Conservation (phyloP, 2,888 invertebrate genomes). For the Cotesia congregata region DNA sequence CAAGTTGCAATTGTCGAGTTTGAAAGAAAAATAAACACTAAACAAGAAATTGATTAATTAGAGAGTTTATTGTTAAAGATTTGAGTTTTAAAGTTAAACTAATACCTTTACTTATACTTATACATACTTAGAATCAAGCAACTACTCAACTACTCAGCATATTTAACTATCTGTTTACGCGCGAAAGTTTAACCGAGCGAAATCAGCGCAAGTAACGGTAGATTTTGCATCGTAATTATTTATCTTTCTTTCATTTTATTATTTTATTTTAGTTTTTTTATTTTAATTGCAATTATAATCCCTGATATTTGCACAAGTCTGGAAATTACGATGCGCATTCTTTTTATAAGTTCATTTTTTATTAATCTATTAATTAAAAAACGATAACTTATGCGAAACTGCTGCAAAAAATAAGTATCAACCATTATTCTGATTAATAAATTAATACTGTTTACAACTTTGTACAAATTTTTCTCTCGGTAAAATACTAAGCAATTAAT, state of each 20-base stretch:
- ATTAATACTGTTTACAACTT: too few species aligned
- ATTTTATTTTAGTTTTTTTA: not conserved
- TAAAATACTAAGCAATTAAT: too few species aligned
- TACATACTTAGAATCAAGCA: not conserved
- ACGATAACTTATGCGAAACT: too few species aligned
- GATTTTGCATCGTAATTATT: constrained; percentile 44
- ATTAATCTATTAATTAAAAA: too few species aligned
- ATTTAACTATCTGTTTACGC: constrained; percentile 30
- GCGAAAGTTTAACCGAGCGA: constrained; percentile 39
- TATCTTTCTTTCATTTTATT: constrained; percentile 38
- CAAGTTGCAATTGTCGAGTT: too few species aligned
- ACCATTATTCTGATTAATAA: too few species aligned
- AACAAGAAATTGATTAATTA: not conserved
- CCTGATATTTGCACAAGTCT: not conserved
- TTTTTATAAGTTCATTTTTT: too few species aligned
- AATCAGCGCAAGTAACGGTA: constrained; percentile 53
- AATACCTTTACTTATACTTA: too few species aligned
- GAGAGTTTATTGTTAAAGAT: too few species aligned
- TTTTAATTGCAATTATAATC: not conserved
- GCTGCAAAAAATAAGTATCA: too few species aligned
- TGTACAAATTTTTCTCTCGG: too few species aligned
- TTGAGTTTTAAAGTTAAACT: constrained; percentile 8
- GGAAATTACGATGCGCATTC: not conserved
- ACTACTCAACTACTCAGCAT: constrained; percentile 1
- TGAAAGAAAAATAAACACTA: not conserved